These are phyloP conservation scores for Maniola hyperantus DNA, from an alignment of 2,888 invertebrate genomes.

Conservation along the genomic window DNA sequence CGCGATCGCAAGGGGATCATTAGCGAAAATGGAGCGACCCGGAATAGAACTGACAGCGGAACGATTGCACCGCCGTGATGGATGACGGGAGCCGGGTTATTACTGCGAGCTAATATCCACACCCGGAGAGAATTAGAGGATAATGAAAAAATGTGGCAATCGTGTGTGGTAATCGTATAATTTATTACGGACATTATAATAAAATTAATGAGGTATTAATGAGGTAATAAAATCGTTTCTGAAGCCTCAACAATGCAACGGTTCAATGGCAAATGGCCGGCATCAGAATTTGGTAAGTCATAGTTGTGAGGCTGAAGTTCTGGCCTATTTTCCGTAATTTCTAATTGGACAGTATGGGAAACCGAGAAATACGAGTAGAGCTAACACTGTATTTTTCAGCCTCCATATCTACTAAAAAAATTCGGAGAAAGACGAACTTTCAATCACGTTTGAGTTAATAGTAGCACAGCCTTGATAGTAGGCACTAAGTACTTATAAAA, in stretches of 20 bases:
- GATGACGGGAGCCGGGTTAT: slow-evolving; percentile 71
- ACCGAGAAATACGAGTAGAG: too few relatives aligned
- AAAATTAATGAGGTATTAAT: slow-evolving; percentile 26
- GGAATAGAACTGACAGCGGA: slow-evolving; percentile 79
- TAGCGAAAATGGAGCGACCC: slow-evolving; percentile 79
- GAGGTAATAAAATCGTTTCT: slow-evolving; percentile 21
- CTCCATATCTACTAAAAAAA: too few relatives aligned
- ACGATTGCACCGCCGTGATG: slow-evolving; percentile 78
- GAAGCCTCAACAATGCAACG: neutral
- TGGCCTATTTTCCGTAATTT: neutral
- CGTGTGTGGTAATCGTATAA: slow-evolving; percentile 36
- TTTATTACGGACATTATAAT: slow-evolving; percentile 34
- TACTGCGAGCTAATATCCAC: slow-evolving; percentile 66
- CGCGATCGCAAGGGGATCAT: slow-evolving; percentile 63
- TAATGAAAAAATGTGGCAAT: slow-evolving; percentile 50
- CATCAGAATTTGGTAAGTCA: neutral
- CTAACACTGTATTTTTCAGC: too few relatives aligned
- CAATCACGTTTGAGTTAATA: too few relatives aligned
- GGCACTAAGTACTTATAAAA: too few relatives aligned
- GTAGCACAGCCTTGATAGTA: too few relatives aligned
- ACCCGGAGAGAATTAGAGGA: slow-evolving; percentile 53
- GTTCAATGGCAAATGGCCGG: neutral
- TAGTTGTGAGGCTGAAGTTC: neutral
- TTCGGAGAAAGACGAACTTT: too few relatives aligned
- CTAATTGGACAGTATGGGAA: too few relatives aligned